Percentiles rank a stretch among this genome's conserved stretches.
These are phyloP conservation scores for Calosoma granatense DNA, from an alignment of 1,140 invertebrate species.

Conservation along the genomic window DNA sequence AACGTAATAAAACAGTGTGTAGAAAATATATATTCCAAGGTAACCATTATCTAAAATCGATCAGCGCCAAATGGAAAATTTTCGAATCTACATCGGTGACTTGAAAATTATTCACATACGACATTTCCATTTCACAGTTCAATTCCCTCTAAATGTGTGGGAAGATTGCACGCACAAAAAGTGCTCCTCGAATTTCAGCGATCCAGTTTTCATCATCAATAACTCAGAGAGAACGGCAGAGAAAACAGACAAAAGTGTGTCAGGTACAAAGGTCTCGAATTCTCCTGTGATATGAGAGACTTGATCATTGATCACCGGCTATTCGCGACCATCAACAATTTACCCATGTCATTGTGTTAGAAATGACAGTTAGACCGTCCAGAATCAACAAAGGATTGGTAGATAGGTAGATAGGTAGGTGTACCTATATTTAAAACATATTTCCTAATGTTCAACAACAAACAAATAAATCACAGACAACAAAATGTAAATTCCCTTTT, in stretches of 20 bases:
- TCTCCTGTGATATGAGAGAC: too few species aligned
- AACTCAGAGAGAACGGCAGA: neutral
- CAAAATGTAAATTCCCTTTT: too few species aligned
- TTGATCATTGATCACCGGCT: neutral
- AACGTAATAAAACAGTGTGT: too few species aligned
- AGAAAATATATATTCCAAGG: neutral
- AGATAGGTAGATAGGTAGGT: too few species aligned
- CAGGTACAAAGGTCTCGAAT: neutral
- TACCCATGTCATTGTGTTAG: too few species aligned
- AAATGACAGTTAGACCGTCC: too few species aligned
- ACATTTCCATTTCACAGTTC: conserved; percentile 9
- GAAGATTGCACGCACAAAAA: conserved; percentile 8
- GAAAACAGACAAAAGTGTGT: neutral
- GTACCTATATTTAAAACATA: too few species aligned
- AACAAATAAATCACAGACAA: too few species aligned
- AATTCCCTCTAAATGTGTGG: conserved; percentile 8
- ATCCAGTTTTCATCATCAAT: conserved; percentile 8
- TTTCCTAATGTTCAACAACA: too few species aligned
- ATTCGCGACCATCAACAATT: neutral
- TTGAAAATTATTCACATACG: conserved; percentile 8
- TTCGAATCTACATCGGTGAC: conserved; percentile 5
- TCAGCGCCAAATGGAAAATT: conserved; percentile 2
- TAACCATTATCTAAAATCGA: conserved; percentile 8
- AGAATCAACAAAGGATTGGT: too few species aligned
- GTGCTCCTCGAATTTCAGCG: conserved; percentile 4